phyloP scores from a whole-genome alignment of 2,113 vertebrate genomes.

The Notiomystis cincta region DNA sequence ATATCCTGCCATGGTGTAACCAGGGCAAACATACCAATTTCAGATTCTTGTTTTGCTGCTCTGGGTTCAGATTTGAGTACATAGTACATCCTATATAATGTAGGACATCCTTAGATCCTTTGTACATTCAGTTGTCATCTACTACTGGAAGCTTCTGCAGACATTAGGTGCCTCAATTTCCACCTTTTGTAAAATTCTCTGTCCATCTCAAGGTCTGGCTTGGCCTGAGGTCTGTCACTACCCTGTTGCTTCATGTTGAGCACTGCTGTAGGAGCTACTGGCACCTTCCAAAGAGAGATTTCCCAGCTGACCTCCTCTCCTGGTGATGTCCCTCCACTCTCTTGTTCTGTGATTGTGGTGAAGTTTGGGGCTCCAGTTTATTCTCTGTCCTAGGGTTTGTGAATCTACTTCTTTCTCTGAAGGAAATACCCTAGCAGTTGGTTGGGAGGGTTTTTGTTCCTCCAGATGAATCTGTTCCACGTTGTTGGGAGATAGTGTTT shows the following conservation, averaged over 20 bases:
- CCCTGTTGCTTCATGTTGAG: neutral
- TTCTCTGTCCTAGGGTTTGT: neutral
- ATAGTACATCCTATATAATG: neutral
- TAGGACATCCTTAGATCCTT: neutral
- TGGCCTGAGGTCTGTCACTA: neutral
- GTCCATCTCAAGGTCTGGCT: neutral
- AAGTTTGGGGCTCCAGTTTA: neutral
- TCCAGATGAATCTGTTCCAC: neutral
- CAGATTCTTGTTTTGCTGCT: neutral
- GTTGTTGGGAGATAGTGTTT: neutral
- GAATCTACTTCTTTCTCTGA: neutral
- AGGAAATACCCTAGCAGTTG: neutral
- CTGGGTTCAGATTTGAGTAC: neutral
- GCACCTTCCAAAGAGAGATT: neutral
- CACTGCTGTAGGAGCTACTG: neutral
- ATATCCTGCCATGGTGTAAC: neutral
- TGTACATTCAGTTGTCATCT: neutral
- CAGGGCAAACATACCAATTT: neutral
- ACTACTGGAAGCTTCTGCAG: neutral
- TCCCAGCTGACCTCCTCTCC: neutral
- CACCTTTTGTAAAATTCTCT: neutral
- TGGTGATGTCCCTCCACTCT: neutral
- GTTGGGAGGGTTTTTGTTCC: neutral
- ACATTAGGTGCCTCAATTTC: fast-evolving
- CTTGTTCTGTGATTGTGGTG: neutral